A percentile compares a stretch with the other conserved stretches of the same genome.
phyloP scores from a whole-genome alignment of 2,113 vertebrate species.

The Anhinga rufa region DNA sequence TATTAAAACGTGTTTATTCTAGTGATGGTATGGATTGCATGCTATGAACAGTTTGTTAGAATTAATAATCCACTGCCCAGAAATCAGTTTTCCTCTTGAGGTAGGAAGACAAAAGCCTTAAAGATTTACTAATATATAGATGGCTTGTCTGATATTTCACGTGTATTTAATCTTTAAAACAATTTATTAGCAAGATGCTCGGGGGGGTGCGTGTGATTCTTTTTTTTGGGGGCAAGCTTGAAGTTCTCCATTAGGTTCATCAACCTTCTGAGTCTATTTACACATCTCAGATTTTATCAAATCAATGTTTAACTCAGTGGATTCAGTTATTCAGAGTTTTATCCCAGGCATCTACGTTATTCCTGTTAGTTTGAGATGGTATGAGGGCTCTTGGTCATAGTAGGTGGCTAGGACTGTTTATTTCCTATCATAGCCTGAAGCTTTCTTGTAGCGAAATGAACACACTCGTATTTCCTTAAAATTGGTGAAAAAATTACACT shows the following conservation, averaged over 20 bases:
- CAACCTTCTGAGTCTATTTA: neutral
- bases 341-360: neutral
- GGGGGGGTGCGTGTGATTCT: neutral
- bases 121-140: neutral
- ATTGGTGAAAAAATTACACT: neutral
- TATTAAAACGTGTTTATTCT: slow-evolving; percentile 47
- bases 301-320: neutral
- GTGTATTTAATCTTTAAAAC: neutral
- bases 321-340: neutral
- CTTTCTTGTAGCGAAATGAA: neutral
- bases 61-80: neutral
- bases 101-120: neutral
- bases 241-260: neutral
- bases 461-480: neutral
- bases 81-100: neutral
- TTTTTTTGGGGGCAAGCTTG: neutral
- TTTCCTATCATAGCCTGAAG: neutral
- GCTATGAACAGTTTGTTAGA: neutral
- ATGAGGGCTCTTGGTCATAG: neutral
- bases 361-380: neutral
- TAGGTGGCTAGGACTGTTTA: neutral
- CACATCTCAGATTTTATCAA: neutral
- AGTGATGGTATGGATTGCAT: neutral
- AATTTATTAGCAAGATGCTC: neutral
- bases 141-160: neutral